A percentile compares a stretch with the other conserved stretches of the same genome.
These are phyloP conservation scores for Notechis scutatus DNA, from an alignment of 2,113 vertebrate species.

Conservation along the genomic window DNA sequence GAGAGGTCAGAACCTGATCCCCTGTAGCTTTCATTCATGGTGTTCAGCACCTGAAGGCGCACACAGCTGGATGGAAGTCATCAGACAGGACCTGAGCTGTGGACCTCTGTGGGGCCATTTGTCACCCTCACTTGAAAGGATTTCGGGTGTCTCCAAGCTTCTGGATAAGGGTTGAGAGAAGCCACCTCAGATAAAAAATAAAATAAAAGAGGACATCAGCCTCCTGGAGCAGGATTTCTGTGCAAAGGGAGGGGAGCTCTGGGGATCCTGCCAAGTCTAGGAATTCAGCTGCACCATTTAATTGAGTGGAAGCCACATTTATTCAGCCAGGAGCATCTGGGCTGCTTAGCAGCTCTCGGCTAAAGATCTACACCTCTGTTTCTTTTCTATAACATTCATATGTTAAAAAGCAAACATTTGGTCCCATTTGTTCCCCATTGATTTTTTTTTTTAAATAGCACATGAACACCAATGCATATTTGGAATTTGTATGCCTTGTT, in stretches of 20 bases:
- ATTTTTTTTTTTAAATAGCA: not conserved
- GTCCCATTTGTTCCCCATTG: not conserved
- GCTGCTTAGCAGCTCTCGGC: not conserved
- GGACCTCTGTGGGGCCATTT: not conserved
- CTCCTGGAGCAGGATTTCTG: not conserved
- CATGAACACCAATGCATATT: not conserved
- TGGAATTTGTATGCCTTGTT: not conserved
- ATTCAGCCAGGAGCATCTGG: not conserved
- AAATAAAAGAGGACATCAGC: not conserved
- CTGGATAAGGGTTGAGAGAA: not conserved
- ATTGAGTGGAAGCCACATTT: not conserved
- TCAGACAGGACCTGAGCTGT: not conserved
- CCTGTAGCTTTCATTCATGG: not conserved
- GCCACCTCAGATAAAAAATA: not conserved
- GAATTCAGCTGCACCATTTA: not conserved
- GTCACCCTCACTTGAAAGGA: not conserved
- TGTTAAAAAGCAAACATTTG: not conserved
- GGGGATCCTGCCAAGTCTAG: not conserved
- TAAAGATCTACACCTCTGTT: not conserved
- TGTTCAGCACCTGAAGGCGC: not conserved
- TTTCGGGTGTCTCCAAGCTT: not conserved
- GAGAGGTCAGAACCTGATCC: not conserved
- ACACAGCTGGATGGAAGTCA: not conserved
- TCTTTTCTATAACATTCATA: not conserved
- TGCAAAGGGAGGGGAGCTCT: not conserved